Evolutionary conservation across 2,797 vertebrate species (phyloP).

Genomic region (Cuculus canorus): DNA sequence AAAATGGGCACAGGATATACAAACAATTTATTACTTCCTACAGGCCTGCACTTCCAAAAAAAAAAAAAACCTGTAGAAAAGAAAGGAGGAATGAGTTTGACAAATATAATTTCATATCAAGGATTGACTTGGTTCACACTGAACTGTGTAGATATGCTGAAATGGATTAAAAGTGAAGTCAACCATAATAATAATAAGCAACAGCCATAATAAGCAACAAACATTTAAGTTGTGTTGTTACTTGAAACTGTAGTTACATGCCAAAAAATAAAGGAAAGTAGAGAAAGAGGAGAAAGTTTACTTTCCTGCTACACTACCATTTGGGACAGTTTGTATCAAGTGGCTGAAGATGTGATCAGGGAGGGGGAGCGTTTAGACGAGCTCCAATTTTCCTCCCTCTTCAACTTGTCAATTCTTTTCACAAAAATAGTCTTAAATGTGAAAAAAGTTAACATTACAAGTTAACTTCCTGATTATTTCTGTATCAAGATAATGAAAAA

Average conservation of each 20-base stretch:
- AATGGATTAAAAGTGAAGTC: background rate
- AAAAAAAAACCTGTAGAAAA: background rate
- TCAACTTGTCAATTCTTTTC: background rate
- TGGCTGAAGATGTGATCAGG: background rate
- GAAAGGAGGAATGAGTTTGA: background rate
- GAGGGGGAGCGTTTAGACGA: background rate
- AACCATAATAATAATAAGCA: background rate
- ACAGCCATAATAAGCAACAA: background rate
- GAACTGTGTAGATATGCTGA: background rate
- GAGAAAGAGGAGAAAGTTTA: background rate
- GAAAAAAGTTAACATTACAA: background rate
- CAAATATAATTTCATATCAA: background rate
- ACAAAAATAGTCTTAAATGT: fast-evolving
- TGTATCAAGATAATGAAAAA: background rate
- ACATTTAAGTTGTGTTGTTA: background rate
- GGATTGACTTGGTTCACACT: background rate
- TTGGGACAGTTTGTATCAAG: background rate
- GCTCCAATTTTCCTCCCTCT: background rate
- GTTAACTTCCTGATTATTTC: background rate
- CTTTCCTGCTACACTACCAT: background rate
- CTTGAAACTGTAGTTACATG: background rate
- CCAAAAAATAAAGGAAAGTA: background rate
- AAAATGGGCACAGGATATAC: background rate
- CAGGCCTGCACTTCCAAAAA: background rate
- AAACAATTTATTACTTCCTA: background rate